These are phyloP conservation scores for Oceanodroma tethys DNA, from an alignment of 2,113 vertebrate species.

Conservation along the genomic window DNA sequence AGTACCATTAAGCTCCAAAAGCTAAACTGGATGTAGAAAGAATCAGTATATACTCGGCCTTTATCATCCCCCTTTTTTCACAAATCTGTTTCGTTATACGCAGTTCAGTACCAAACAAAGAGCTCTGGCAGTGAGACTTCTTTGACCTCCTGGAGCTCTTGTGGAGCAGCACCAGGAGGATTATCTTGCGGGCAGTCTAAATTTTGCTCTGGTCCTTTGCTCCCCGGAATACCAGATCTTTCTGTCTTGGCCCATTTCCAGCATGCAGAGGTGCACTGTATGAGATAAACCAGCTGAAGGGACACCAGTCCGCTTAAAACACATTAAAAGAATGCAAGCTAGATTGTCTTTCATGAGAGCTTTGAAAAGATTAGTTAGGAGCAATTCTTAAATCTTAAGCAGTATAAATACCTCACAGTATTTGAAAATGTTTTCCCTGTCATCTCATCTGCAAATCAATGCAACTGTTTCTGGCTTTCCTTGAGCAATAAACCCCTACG, in stretches of 20 bases:
- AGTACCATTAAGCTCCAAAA: not conserved
- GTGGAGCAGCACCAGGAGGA: not conserved
- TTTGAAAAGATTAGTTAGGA: conserved; percentile 31
- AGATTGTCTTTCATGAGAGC: conserved; percentile 23
- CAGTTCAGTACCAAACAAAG: not conserved
- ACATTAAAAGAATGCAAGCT: not conserved
- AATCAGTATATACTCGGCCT: not conserved
- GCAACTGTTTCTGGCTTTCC: conserved; percentile 40
- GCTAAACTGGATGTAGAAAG: not conserved
- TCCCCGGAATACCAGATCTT: not conserved
- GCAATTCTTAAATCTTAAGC: conserved; percentile 26
- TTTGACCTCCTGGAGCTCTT: not conserved
- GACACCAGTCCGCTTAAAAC: not conserved
- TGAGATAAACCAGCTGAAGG: conserved; percentile 11
- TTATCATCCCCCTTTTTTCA: not conserved
- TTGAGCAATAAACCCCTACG: conserved; percentile 31
- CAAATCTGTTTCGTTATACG: not conserved
- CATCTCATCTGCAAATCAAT: conserved; percentile 57
- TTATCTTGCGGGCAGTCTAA: not conserved
- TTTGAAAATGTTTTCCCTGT: conserved; percentile 46
- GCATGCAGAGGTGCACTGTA: not conserved
- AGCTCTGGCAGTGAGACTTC: not conserved
- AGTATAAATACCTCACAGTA: conserved; percentile 34
- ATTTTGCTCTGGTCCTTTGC: not conserved
- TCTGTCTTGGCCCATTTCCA: not conserved